Evolutionary conservation across 2,888 invertebrate genomes (phyloP).

Genomic region (Caradrina clavipalpis): DNA sequence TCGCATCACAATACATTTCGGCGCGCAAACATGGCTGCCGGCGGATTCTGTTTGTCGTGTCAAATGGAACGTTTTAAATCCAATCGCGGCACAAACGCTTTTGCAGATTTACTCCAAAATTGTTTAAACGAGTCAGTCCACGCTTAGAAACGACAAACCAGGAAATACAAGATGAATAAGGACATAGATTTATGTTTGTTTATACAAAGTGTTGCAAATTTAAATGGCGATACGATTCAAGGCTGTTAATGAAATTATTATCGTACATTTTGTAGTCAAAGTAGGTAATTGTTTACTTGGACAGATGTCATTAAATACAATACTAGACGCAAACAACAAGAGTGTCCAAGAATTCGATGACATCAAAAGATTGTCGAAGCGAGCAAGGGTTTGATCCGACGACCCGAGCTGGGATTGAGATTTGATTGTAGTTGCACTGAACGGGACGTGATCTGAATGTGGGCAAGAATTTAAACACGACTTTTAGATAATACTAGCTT

Average conservation of each 20-base stretch:
- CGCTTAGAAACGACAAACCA: slow-evolving; percentile 33
- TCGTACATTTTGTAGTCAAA: not conserved
- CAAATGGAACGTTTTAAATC: slow-evolving; percentile 78
- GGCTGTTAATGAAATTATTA: slow-evolving; percentile 5
- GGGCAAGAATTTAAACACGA: slow-evolving; percentile 1
- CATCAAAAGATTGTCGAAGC: slow-evolving; percentile 1
- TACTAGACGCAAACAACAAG: not conserved
- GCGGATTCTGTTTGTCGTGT: slow-evolving; percentile 73
- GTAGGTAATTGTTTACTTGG: not conserved
- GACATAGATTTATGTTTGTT: slow-evolving; percentile 31
- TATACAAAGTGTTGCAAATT: slow-evolving; percentile 30
- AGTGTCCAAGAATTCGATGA: not conserved
- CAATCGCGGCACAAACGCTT: slow-evolving; percentile 64
- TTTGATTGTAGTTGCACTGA: slow-evolving; percentile 22
- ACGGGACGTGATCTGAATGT: slow-evolving; percentile 9
- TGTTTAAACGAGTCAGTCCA: slow-evolving; percentile 59
- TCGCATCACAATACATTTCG: slow-evolving; percentile 69
- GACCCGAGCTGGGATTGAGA: not conserved
- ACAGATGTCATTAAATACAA: not conserved
- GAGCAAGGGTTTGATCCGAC: not conserved
- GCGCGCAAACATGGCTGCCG: slow-evolving; percentile 66
- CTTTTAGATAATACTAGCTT: not conserved
- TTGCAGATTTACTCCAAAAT: slow-evolving; percentile 63
- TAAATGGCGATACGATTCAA: slow-evolving; percentile 21
- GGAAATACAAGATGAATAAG: slow-evolving; percentile 41